Base-by-base conservation (phyloP, 1,140 invertebrate species). In the Aradophagus sp. region DNA sequence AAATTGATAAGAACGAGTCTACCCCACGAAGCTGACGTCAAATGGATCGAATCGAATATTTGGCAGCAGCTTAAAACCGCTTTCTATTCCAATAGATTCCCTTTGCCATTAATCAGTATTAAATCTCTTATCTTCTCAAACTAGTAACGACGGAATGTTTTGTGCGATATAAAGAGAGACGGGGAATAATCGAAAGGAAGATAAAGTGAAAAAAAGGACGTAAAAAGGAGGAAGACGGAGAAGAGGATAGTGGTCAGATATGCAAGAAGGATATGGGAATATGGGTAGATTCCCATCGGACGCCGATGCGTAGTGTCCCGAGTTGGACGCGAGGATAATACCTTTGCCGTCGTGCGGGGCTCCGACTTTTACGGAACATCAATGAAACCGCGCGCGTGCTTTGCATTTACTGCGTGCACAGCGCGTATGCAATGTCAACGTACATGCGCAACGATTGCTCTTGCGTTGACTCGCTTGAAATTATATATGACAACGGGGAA, bases 351-450 rank as follows among this genome's bases (percentile, higher is more conserved):
- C 72, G 66, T 65, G 61, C 72, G 55, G 55, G 26, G 66, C 50
- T 63, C 66, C 34, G 62, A 67, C 73, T 74, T 74, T 74, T 74
- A 74, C 73, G 63, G 73, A 63, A 74, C 73, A 74, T 74, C 73
- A 74, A 74, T 74, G 73, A 74, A 74, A 74, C 73, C 73, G 73
- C 73, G 67, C 59, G 67, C 67, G 67, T 71, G 73, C 63, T 74
- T 74, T 74, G 73, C 73, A 74, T 74, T 74, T 74, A 61, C 61
- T 74, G 72, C 61, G 53, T 66, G 72, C 66, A 74, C 62, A 41
- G 52, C 41, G 52, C 47, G 66, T 69, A 62, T 69, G 56, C 56
- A 56, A 69, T 62, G 66, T 69, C 66, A 69, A 69, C 50, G 48
- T 62, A 55, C 35, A 56, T 44, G 66, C 66, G 50, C 48, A 19